Evolutionary conservation across 2,888 invertebrate species (phyloP).

Genomic region (Tenthredo notha): DNA sequence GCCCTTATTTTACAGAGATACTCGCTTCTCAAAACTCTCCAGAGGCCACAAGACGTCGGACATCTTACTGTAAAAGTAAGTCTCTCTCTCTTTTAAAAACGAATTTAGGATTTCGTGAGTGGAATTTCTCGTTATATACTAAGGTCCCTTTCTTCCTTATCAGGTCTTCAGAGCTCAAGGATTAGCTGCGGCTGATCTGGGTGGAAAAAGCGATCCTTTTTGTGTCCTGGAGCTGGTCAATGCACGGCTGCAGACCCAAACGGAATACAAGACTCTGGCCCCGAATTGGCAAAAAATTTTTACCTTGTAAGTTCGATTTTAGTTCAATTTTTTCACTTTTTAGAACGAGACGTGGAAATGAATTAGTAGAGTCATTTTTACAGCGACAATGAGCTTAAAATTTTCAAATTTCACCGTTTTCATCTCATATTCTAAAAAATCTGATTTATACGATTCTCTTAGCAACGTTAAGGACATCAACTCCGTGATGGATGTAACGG

Average conservation of each 20-base stretch:
- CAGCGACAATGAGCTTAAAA: no score
- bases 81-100: constrained; percentile 66
- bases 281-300: constrained; percentile 99
- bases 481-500: constrained; percentile 95
- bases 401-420: background rate
- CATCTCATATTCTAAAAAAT: background rate
- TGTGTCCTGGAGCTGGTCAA: constrained; percentile 98
- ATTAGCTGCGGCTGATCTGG: constrained; percentile 95
- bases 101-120: background rate
- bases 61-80: constrained; percentile 97
- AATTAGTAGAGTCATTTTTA: no score
- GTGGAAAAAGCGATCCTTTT: constrained; percentile 99
- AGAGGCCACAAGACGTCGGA: constrained; percentile 92
- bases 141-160: background rate
- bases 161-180: constrained; percentile 84
- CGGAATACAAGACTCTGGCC: constrained; percentile 97
- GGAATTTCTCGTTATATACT: background rate
- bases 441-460: constrained; percentile 67
- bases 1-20: constrained; percentile 75
- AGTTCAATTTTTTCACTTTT: background rate
- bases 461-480: constrained; percentile 98
- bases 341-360: no score
- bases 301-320: constrained; percentile 89
- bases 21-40: constrained; percentile 80
- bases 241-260: constrained; percentile 97